phyloP scores from a whole-genome alignment of 1,140 invertebrate species.

The Pemphigus obesinymphae region DNA sequence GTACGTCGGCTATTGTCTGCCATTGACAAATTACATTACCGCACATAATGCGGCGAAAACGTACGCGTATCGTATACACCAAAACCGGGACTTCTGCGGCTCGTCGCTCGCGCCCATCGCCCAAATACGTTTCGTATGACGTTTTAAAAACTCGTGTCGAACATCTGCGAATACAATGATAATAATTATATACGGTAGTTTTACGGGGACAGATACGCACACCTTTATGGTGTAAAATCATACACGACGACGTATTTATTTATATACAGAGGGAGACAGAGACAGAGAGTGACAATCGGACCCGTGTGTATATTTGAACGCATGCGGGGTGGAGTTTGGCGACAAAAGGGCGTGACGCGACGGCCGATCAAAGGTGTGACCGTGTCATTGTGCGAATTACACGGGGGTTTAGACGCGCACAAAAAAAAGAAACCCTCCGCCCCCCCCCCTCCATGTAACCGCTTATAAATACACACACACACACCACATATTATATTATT shows the following conservation, averaged over 20 bases:
- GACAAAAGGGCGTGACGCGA: constrained; percentile 36
- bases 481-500: too few relatives aligned
- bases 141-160: constrained; percentile 37
- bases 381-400: constrained; percentile 39
- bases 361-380: constrained; percentile 34
- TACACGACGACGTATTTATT: too few relatives aligned
- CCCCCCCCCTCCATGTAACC: too few relatives aligned
- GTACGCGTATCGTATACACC: not conserved
- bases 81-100: not conserved
- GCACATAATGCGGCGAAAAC: not conserved
- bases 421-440: not conserved
- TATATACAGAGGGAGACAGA: not conserved
- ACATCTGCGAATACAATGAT: constrained; percentile 13
- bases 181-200: too few relatives aligned
- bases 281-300: not conserved
- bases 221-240: too few relatives aligned
- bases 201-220: too few relatives aligned
- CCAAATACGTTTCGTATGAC: constrained; percentile 19
- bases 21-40: not conserved
- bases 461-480: too few relatives aligned
- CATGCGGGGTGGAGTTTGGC: constrained; percentile 18
- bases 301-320: not conserved
- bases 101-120: not conserved
- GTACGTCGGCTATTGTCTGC: too few relatives aligned
- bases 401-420: not conserved